phyloP scores from a whole-genome alignment of 2,113 vertebrate species.

The Chamaea fasciata region DNA sequence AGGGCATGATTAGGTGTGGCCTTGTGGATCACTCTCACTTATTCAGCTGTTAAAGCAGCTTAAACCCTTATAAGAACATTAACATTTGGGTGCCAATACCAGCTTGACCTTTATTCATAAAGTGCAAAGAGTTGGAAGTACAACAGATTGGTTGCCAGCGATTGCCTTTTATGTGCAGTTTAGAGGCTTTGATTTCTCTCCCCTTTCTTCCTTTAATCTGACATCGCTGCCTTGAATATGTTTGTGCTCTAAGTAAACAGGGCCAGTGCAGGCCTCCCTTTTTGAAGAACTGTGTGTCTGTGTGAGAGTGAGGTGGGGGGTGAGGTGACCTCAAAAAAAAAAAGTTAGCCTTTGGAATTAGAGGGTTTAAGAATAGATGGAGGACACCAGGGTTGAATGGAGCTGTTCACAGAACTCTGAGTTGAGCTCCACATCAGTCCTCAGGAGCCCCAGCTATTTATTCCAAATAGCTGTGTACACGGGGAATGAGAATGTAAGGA shows the following conservation, averaged over 20 bases:
- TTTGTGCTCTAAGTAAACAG: constrained; percentile 87
- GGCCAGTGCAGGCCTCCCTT: constrained; percentile 65
- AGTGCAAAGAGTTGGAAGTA: constrained; percentile 80
- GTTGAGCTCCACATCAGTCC: constrained; percentile 5
- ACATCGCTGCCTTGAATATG: constrained; percentile 80
- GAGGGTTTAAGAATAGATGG: constrained; percentile 73
- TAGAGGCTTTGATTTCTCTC: constrained; percentile 81
- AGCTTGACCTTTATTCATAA: constrained; percentile 84
- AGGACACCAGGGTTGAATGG: constrained; percentile 63
- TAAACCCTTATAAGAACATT: constrained; percentile 83
- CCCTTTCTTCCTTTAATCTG: constrained; percentile 86
- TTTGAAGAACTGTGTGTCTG: constrained; percentile 68
- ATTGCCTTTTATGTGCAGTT: constrained; percentile 81
- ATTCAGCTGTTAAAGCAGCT: constrained; percentile 84
- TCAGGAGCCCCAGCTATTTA: constrained; percentile 43
- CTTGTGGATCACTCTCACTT: constrained; percentile 74
- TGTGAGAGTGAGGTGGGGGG: constrained; percentile 24
- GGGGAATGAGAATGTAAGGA: constrained; percentile 67
- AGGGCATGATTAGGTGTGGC: constrained; percentile 71
- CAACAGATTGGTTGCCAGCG: constrained; percentile 82
- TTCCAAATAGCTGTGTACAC: constrained; percentile 21
- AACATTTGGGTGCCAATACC: constrained; percentile 82
- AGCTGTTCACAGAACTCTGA: constrained; percentile 40
- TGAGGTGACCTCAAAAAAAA: constrained; percentile 70
- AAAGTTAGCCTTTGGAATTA: constrained; percentile 79